Percentiles rank a stretch among this genome's conserved stretches.
Conservation (phyloP, 1,140 invertebrate genomes). For the Cydia amplana region DNA sequence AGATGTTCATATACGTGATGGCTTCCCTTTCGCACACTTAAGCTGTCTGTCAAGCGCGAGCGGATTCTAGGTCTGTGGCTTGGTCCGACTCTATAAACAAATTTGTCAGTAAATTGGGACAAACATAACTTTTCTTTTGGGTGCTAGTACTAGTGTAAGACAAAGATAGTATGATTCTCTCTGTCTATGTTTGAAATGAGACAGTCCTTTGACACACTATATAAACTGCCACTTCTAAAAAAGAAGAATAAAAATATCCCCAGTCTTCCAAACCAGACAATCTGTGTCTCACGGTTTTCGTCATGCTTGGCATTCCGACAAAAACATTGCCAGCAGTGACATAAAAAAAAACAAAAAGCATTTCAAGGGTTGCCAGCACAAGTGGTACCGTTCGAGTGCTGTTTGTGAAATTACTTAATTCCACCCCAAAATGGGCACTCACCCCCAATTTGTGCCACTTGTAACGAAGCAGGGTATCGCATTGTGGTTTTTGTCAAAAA, state of each 20-base stretch:
- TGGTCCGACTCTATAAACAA: too few relatives aligned
- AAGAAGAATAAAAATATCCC: background rate
- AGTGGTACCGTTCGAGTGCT: constrained; percentile 36
- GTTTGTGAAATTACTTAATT: constrained; percentile 43
- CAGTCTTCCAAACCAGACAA: background rate
- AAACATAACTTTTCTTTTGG: too few relatives aligned
- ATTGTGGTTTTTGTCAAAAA: constrained; percentile 8
- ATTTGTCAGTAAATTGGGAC: too few relatives aligned
- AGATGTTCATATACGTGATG: too few relatives aligned
- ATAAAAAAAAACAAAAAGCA: constrained; percentile 19
- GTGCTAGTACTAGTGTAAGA: too few relatives aligned
- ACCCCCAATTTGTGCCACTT: constrained; percentile 24
- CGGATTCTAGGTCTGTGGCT: too few relatives aligned
- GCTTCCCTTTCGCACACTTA: too few relatives aligned
- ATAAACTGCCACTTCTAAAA: background rate
- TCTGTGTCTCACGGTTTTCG: constrained; percentile 4
- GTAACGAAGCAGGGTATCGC: background rate
- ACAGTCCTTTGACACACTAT: too few relatives aligned
- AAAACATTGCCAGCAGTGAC: background rate
- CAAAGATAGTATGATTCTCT: too few relatives aligned
- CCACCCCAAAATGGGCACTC: constrained; percentile 26
- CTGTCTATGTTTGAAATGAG: too few relatives aligned
- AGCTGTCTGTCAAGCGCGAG: too few relatives aligned
- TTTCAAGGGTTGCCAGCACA: constrained; percentile 32
- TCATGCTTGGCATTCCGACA: background rate